Percentiles rank a stretch among this genome's conserved stretches.
These are phyloP conservation scores for Cataglyphis hispanica DNA, from an alignment of 1,140 invertebrate species.

Conservation along the genomic window DNA sequence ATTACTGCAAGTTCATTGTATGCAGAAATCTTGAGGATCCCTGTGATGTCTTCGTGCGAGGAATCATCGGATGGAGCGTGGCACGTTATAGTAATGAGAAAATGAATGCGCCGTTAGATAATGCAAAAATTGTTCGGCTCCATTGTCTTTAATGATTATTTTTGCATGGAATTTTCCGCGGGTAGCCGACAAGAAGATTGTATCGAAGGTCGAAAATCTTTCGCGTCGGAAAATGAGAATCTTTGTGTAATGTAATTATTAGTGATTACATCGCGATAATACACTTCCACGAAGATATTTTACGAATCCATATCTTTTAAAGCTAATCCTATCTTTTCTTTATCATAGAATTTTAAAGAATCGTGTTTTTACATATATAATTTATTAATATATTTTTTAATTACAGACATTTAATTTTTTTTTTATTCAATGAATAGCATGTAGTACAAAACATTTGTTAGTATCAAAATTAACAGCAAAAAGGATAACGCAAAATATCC, in stretches of 20 bases:
- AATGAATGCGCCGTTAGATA: slow-evolving; percentile 47
- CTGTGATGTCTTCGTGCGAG: slow-evolving; percentile 5
- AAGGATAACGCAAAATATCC: slow-evolving; percentile 32
- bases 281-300: neutral
- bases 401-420: neutral
- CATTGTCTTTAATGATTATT: slow-evolving; percentile 53
- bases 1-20: slow-evolving; percentile 61
- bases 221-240: slow-evolving; percentile 21
- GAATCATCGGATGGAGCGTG: slow-evolving; percentile 14
- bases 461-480: neutral
- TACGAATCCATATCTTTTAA: neutral
- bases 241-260: slow-evolving; percentile 27
- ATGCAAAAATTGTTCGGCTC: slow-evolving; percentile 53
- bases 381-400: neutral
- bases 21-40: slow-evolving; percentile 9
- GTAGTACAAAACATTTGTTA: neutral
- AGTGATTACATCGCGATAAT: neutral
- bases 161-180: slow-evolving; percentile 56
- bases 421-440: neutral
- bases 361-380: neutral
- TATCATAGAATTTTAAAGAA: neutral
- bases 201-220: slow-evolving; percentile 30
- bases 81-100: slow-evolving; percentile 31
- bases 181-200: slow-evolving; percentile 21
- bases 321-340: neutral